Evolutionary conservation across 2,888 invertebrate genomes (phyloP).

Genomic region (Lasiommata megera): DNA sequence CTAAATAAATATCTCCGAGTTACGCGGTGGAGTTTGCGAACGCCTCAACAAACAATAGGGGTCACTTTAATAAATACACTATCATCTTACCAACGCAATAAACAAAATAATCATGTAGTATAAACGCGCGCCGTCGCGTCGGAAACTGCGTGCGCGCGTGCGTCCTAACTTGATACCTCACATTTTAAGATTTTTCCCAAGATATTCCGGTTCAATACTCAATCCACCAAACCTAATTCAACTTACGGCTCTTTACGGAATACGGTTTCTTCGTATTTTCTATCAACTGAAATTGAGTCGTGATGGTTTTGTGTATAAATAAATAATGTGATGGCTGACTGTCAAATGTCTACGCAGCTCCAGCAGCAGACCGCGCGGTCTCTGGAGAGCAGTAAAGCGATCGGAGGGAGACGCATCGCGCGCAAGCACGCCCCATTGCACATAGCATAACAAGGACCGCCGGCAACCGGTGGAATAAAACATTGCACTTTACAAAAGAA

Average conservation of each 20-base stretch:
- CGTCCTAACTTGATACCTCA: slow-evolving; percentile 29
- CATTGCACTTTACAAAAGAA: slow-evolving; percentile 79
- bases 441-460: slow-evolving; percentile 76
- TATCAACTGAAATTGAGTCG: background rate
- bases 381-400: slow-evolving; percentile 45
- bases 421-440: slow-evolving; percentile 64
- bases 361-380: slow-evolving; percentile 37
- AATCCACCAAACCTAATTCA: background rate
- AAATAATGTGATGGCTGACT: slow-evolving; percentile 14
- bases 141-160: slow-evolving; percentile 46
- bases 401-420: slow-evolving; percentile 48
- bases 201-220: background rate
- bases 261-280: background rate
- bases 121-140: slow-evolving; percentile 76
- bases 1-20: slow-evolving; percentile 48
- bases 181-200: background rate
- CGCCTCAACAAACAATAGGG: slow-evolving; percentile 58
- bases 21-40: slow-evolving; percentile 53
- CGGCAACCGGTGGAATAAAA: slow-evolving; percentile 79
- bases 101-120: slow-evolving; percentile 75
- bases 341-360: slow-evolving; percentile 42
- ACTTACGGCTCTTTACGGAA: background rate
- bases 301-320: background rate
- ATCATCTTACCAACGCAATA: slow-evolving; percentile 55
- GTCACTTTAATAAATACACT: slow-evolving; percentile 50